Percentiles rank a stretch among this genome's conserved stretches.
Evolutionary conservation across 2,113 vertebrate genomes (phyloP).

Genomic region (Rhinopomastus cyanomelas): DNA sequence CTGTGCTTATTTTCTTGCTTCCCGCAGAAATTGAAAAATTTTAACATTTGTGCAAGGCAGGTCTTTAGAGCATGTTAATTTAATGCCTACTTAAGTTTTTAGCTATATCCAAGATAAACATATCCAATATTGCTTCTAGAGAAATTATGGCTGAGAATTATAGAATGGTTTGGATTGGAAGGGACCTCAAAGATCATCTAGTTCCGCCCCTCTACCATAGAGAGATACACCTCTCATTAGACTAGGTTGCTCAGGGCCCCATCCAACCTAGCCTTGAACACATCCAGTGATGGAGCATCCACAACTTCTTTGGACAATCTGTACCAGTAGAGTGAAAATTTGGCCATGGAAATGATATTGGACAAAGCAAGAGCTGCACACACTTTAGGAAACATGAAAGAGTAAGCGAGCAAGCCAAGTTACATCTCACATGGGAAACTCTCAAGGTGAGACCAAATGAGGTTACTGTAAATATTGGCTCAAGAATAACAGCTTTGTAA

Average conservation of each 20-base stretch:
- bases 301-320: no score
- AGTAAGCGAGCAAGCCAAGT: not conserved
- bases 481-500: not conserved
- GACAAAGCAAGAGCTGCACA: not conserved
- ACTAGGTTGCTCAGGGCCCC: no score
- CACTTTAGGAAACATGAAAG: not conserved
- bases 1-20: conserved; percentile 29
- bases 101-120: not conserved
- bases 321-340: not conserved
- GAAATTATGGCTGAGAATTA: not conserved
- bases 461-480: not conserved
- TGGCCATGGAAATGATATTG: not conserved
- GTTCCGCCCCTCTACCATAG: no score
- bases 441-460: not conserved
- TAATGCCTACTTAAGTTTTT: conserved; percentile 21
- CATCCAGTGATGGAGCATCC: no score
- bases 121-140: not conserved
- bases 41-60: conserved; percentile 6
- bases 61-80: conserved; percentile 17
- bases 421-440: not conserved
- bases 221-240: no score
- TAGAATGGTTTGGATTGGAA: no score
- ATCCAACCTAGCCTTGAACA: no score
- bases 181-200: no score
- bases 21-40: conserved; percentile 31